These are phyloP conservation scores for Chrysolina americana DNA, from an alignment of 2,888 invertebrate genomes.

Conservation along the genomic window DNA sequence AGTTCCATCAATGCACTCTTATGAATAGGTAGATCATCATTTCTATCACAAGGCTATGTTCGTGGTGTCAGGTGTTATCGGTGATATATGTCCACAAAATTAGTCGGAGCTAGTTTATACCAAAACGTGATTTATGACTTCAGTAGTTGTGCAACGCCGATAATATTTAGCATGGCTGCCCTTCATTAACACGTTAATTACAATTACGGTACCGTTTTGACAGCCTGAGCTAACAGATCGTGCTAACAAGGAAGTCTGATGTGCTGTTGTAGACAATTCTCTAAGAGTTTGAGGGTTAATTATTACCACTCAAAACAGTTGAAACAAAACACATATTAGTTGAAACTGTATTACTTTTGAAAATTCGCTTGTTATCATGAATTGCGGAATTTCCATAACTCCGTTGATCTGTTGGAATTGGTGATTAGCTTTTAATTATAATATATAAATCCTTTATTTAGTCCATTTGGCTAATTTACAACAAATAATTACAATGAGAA, in stretches of 20 bases:
- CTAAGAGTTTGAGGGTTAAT: no score
- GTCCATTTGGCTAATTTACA: no score
- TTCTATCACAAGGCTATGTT: neutral
- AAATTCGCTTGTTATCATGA: no score
- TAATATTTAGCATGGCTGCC: neutral
- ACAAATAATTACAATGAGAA: no score
- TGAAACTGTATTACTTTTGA: no score
- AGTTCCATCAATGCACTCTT: neutral
- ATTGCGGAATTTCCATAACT: no score
- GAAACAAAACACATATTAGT: no score
- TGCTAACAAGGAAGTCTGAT: neutral
- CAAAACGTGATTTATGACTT: slow-evolving; percentile 14
- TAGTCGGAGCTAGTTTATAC: neutral
- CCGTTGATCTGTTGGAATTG: no score
- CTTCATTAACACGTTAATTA: slow-evolving; percentile 22
- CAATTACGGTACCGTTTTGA: neutral
- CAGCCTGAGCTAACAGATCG: slow-evolving; percentile 8
- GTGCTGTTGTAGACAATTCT: neutral
- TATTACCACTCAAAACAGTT: no score
- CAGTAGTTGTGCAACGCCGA: neutral
- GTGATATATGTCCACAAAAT: neutral
- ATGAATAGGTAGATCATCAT: neutral
- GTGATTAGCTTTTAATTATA: no score
- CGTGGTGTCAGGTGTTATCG: neutral
- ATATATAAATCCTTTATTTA: no score